These are phyloP conservation scores for Atractosteus spatula DNA, from an alignment of 2,113 vertebrate genomes.

Conservation along the genomic window DNA sequence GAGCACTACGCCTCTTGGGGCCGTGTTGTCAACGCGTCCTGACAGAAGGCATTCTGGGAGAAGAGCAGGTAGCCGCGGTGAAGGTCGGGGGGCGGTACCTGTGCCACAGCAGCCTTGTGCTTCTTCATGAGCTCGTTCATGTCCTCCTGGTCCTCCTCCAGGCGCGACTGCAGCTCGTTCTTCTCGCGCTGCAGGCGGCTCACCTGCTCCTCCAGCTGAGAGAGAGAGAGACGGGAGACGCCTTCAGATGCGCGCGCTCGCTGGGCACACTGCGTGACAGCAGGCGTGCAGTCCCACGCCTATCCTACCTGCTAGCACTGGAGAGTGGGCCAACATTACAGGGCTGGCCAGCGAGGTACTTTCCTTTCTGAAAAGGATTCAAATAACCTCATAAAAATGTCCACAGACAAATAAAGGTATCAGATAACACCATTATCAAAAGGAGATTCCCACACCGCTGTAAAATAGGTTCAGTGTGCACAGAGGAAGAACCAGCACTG, in stretches of 20 bases:
- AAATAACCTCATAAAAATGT: too few relatives aligned
- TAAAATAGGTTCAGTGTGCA: too few relatives aligned
- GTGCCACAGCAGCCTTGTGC: constrained; percentile 90
- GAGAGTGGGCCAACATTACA: too few relatives aligned
- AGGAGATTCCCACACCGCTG: too few relatives aligned
- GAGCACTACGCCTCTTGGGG: not conserved
- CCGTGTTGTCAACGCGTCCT: not conserved
- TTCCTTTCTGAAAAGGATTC: too few relatives aligned
- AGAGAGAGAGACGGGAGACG: constrained; percentile 9
- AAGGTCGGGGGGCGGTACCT: constrained; percentile 62
- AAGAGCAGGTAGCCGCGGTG: not conserved
- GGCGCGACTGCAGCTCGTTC: constrained; percentile 88
- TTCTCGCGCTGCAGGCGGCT: constrained; percentile 94
- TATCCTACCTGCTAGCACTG: too few relatives aligned
- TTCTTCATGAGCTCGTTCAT: constrained; percentile 98
- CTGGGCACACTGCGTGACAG: not conserved
- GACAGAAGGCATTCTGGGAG: too few relatives aligned
- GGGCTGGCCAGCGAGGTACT: too few relatives aligned
- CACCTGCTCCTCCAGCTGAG: constrained; percentile 93
- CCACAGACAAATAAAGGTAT: too few relatives aligned
- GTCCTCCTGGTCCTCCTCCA: constrained; percentile 97
- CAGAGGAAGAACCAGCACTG: too few relatives aligned
- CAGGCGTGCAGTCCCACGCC: too few relatives aligned
- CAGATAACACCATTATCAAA: too few relatives aligned
- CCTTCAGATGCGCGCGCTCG: not conserved